Conservation (phyloP, 2,888 invertebrate genomes). For the Xylocampa areola region DNA sequence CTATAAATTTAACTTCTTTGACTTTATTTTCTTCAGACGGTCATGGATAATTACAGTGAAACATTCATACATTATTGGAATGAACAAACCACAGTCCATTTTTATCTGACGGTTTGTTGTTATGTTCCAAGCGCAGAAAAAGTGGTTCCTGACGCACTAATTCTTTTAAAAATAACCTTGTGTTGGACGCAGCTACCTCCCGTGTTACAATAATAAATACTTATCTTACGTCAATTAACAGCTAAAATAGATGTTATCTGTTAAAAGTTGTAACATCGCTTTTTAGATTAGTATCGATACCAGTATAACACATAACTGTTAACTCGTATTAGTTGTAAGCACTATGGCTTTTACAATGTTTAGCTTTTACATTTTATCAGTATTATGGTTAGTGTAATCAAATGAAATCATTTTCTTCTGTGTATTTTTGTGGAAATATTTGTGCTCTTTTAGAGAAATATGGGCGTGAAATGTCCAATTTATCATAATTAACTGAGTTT, state of each 20-base stretch:
- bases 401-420: neutral
- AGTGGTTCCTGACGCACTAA: conserved; percentile 18
- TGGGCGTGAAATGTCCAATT: no score
- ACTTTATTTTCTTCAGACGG: no score
- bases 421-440: no score
- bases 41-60: no score
- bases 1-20: no score
- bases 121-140: conserved; percentile 5
- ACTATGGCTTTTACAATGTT: conserved; percentile 8
- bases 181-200: conserved; percentile 12
- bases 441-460: no score
- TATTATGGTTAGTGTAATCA: neutral
- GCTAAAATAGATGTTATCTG: conserved; percentile 36
- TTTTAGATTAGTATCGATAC: conserved; percentile 16
- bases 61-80: no score
- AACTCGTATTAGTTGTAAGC: no score
- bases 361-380: neutral
- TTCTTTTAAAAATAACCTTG: conserved; percentile 25
- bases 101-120: no score
- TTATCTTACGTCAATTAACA: conserved; percentile 24
- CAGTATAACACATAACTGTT: conserved; percentile 1
- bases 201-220: conserved; percentile 30
- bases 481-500: no score
- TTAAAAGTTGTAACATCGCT: conserved; percentile 7
- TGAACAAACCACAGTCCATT: no score